A percentile compares a stretch with the other conserved stretches of the same genome.
These are phyloP conservation scores for Drosophila navojoa DNA, from an alignment of 1,140 invertebrate species.

Conservation along the genomic window DNA sequence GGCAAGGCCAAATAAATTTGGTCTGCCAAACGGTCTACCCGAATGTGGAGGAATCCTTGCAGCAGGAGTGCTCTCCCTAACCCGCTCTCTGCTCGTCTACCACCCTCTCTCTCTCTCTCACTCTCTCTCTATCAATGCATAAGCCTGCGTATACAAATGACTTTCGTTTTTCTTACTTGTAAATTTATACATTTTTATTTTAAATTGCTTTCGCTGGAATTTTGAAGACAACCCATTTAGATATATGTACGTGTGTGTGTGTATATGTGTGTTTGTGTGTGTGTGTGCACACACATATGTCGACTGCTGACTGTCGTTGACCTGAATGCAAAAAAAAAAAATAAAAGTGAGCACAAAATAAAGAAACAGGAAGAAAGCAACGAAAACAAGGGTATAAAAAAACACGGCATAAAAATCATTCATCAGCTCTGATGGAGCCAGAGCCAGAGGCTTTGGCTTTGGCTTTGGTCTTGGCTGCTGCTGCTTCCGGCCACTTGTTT, in stretches of 20 bases:
- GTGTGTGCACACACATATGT: constrained; percentile 1
- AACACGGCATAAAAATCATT: constrained; percentile 10
- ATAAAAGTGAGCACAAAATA: neutral
- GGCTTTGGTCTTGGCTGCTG: neutral
- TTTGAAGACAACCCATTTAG: constrained; percentile 38
- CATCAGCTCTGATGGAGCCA: neutral
- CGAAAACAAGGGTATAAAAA: constrained; percentile 5
- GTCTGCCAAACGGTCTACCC: neutral
- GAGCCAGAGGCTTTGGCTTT: neutral
- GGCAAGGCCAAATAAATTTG: constrained; percentile 3
- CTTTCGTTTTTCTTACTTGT: constrained; percentile 4
- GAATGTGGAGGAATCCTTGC: neutral
- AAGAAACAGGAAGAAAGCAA: neutral
- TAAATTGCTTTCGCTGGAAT: constrained; percentile 37
- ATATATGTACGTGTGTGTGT: constrained; percentile 1
- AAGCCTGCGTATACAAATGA: constrained; percentile 1
- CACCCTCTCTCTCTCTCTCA: neutral
- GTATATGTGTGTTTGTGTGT: neutral
- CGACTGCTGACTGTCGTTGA: constrained; percentile 30
- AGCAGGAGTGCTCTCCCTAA: neutral
- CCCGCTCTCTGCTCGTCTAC: neutral
- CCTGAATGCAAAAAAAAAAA: constrained; percentile 21
- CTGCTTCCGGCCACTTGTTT: constrained; percentile 25
- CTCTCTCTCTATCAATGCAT: neutral
- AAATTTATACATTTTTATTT: constrained; percentile 12